Evolutionary conservation across 2,113 vertebrate genomes (phyloP).

Genomic region (Microcebus tavaratra): DNA sequence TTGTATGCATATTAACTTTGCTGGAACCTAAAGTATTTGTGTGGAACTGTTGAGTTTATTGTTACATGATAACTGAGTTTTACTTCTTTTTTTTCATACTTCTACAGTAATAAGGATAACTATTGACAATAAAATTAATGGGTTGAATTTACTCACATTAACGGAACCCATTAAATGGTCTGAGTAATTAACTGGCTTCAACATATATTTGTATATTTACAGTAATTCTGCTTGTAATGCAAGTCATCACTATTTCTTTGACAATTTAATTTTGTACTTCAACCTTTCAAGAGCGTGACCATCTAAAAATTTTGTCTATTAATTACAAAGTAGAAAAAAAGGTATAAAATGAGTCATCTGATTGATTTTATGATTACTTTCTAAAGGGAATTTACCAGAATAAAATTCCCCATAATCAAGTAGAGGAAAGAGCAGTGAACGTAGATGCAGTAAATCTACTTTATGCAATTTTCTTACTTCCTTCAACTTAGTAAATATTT

Average conservation of each 20-base stretch:
- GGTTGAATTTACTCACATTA: neutral
- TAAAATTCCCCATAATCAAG: neutral
- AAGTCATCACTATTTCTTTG: neutral
- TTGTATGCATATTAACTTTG: neutral
- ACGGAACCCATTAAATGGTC: neutral
- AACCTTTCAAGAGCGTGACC: neutral
- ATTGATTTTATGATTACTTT: neutral
- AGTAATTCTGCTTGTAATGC: neutral
- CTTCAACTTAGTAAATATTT: neutral
- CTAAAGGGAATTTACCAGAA: neutral
- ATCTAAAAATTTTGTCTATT: conserved; percentile 1
- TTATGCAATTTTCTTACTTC: neutral
- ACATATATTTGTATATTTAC: neutral
- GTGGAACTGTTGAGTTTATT: neutral
- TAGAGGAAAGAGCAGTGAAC: neutral
- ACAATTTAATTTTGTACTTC: neutral
- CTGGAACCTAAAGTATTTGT: neutral
- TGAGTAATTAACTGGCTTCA: neutral
- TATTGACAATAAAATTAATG: neutral
- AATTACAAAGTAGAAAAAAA: conserved; percentile 8
- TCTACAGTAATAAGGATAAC: neutral
- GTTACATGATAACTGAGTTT: neutral
- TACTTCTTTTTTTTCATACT: neutral
- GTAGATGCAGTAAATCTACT: neutral
- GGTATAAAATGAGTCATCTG: neutral